Percentiles rank a stretch among this genome's conserved stretches.
These are phyloP conservation scores for Rhinoderma darwinii DNA, from an alignment of 2,113 vertebrate genomes.

Conservation along the genomic window DNA sequence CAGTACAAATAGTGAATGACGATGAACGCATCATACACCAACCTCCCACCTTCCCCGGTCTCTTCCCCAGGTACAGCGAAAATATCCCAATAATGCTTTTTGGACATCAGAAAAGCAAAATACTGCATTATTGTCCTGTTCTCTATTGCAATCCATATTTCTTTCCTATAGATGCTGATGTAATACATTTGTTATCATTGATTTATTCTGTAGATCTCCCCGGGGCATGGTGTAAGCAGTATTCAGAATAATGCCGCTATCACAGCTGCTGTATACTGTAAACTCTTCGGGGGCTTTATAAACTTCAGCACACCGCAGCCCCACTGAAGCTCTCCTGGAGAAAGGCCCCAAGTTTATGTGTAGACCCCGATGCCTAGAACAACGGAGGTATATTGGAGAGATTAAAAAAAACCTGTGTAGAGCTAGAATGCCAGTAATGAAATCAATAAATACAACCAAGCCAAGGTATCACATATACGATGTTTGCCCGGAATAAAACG, in stretches of 20 bases:
- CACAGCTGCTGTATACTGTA: neutral
- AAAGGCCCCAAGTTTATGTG: neutral
- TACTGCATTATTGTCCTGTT: too few species aligned
- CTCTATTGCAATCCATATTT: neutral
- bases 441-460: neutral
- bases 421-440: neutral
- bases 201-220: neutral
- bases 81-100: too few species aligned
- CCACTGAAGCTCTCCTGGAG: neutral
- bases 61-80: too few species aligned
- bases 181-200: neutral
- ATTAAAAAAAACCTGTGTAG: neutral
- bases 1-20: too few species aligned
- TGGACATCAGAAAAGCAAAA: too few species aligned
- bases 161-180: neutral
- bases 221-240: neutral
- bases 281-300: neutral
- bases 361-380: neutral
- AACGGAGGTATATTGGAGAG: neutral
- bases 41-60: too few species aligned
- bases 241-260: neutral
- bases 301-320: neutral
- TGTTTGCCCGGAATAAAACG: neutral
- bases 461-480: neutral
- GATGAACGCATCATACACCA: too few species aligned